These are phyloP conservation scores for Argopecten irradians DNA, from an alignment of 1,140 invertebrate species.

Conservation along the genomic window DNA sequence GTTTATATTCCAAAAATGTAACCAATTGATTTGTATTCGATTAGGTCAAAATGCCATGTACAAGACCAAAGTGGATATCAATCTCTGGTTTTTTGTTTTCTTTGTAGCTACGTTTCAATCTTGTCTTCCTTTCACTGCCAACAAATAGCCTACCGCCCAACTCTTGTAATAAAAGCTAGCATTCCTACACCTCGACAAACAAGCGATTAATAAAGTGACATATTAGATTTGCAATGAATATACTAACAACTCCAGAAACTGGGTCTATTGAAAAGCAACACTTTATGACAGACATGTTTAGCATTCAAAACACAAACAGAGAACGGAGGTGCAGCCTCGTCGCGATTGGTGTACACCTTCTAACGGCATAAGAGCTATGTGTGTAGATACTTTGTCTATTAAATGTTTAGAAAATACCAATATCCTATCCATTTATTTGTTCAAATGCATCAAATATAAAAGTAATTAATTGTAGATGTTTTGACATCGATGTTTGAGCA, in stretches of 20 bases:
- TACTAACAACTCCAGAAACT: neutral
- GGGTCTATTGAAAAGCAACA: neutral
- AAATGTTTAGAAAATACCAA: neutral
- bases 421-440: neutral
- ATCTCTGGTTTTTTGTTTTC: slow-evolving; percentile 11
- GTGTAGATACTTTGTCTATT: neutral
- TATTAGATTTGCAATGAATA: neutral
- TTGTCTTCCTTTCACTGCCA: neutral
- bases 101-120: neutral
- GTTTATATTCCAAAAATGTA: neutral
- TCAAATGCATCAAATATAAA: neutral
- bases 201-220: neutral
- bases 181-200: neutral
- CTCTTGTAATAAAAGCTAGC: slow-evolving; percentile 5
- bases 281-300: slow-evolving; percentile 2
- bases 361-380: neutral
- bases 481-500: neutral
- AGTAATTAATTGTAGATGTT: neutral
- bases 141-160: neutral
- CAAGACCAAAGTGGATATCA: neutral
- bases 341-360: neutral
- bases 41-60: neutral
- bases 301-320: neutral
- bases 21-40: slow-evolving; percentile 16
- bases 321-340: neutral